These are phyloP conservation scores for Geophilus truncorum DNA, from an alignment of 2,888 invertebrate genomes.

Conservation along the genomic window DNA sequence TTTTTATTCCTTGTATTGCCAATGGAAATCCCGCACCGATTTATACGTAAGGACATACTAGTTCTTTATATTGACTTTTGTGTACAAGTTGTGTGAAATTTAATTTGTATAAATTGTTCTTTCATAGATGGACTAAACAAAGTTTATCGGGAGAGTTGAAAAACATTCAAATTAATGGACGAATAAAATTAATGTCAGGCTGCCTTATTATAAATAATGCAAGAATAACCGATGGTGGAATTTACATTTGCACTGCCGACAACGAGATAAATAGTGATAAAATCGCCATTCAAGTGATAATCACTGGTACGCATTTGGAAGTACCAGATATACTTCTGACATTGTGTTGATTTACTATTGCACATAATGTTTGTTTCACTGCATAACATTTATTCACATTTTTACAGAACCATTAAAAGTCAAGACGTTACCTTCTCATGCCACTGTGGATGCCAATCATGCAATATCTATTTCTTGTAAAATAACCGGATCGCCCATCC, in stretches of 20 bases:
- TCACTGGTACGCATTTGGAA: too few relatives aligned
- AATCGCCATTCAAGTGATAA: not conserved
- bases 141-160: not conserved
- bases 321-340: too few relatives aligned
- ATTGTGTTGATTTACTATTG: too few relatives aligned
- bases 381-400: too few relatives aligned
- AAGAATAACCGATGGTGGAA: not conserved
- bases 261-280: not conserved
- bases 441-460: not conserved
- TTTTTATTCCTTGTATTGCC: not conserved
- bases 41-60: not conserved
- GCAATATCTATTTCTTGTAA: constrained; percentile 30
- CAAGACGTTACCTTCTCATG: not conserved
- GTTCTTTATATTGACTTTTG: too few relatives aligned
- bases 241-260: not conserved
- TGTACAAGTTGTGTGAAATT: too few relatives aligned
- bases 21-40: not conserved
- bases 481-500: constrained; percentile 31
- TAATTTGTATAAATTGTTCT: too few relatives aligned
- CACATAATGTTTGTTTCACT: too few relatives aligned
- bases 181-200: not conserved
- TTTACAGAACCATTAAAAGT: not conserved
- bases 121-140: not conserved
- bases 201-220: not conserved
- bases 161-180: not conserved